Percentiles rank a stretch among this genome's conserved stretches.
These are phyloP conservation scores for Vicugna pacos DNA, from an alignment of 2,113 vertebrate genomes.

Conservation along the genomic window DNA sequence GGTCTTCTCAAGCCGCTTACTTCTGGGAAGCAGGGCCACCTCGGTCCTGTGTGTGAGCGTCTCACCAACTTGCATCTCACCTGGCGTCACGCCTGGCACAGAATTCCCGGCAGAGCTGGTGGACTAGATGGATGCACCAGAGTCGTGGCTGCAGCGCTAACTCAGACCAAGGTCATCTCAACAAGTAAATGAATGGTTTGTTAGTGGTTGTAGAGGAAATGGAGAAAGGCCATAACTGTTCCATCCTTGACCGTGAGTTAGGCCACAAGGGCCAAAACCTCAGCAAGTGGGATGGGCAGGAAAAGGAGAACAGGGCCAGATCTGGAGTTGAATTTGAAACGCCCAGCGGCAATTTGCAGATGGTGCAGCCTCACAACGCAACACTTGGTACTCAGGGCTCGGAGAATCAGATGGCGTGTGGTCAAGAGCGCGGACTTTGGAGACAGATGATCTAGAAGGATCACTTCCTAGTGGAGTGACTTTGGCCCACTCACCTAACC, in stretches of 20 bases:
- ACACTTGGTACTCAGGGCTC: not conserved
- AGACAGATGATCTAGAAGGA: not conserved
- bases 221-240: not conserved
- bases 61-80: not conserved
- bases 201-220: not conserved
- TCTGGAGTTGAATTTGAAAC: not conserved
- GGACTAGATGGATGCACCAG: not conserved
- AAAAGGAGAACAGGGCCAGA: not conserved
- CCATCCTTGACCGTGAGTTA: not conserved
- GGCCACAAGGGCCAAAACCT: not conserved
- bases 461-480: not conserved
- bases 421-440: not conserved
- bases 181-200: not conserved
- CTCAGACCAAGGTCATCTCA: not conserved
- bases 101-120: not conserved
- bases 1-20: not conserved
- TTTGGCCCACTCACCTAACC: not conserved
- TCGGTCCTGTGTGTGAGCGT: rapidly evolving
- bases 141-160: not conserved
- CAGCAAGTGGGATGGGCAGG: not conserved
- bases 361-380: not conserved
- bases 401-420: not conserved
- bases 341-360: not conserved
- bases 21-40: not conserved
- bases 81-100: not conserved